Conservation (phyloP, 2,797 vertebrate genomes). For the Myotis daubentonii region DNA sequence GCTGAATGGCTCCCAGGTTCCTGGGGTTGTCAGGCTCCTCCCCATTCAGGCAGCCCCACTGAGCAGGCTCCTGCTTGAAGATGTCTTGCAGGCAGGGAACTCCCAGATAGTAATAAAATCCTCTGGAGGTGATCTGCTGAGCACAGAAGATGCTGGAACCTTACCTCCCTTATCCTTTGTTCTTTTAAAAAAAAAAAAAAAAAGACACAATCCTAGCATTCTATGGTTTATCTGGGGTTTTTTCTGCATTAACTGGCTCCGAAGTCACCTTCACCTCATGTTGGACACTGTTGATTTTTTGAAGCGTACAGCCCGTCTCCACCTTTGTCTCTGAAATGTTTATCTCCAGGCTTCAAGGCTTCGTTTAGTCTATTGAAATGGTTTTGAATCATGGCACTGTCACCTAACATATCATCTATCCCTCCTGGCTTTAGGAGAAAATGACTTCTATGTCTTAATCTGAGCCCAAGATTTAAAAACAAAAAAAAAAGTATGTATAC, state of each 20-base stretch:
- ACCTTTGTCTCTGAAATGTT: not conserved
- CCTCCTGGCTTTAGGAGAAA: not conserved
- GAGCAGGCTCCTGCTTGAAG: not conserved
- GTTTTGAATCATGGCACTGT: not conserved
- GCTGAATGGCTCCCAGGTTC: not conserved
- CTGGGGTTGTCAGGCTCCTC: not conserved
- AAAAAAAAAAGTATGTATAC: not conserved
- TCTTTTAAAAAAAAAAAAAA: not conserved
- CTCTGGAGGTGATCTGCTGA: not conserved
- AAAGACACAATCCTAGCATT: not conserved
- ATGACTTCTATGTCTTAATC: slow-evolving; percentile 17
- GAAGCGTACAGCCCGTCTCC: not conserved
- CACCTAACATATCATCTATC: not conserved
- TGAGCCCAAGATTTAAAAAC: not conserved
- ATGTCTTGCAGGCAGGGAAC: not conserved
- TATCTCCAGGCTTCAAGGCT: not conserved
- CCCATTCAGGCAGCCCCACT: not conserved
- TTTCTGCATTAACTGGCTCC: not conserved
- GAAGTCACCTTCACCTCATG: not conserved
- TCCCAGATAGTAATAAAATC: not conserved
- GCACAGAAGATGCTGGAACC: not conserved
- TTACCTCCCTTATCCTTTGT: not conserved
- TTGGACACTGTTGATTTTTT: not conserved
- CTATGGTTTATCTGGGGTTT: not conserved
- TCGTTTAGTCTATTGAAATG: not conserved